These are phyloP conservation scores for Argyra leucocephala DNA, from an alignment of 2,888 invertebrate genomes.

Conservation along the genomic window DNA sequence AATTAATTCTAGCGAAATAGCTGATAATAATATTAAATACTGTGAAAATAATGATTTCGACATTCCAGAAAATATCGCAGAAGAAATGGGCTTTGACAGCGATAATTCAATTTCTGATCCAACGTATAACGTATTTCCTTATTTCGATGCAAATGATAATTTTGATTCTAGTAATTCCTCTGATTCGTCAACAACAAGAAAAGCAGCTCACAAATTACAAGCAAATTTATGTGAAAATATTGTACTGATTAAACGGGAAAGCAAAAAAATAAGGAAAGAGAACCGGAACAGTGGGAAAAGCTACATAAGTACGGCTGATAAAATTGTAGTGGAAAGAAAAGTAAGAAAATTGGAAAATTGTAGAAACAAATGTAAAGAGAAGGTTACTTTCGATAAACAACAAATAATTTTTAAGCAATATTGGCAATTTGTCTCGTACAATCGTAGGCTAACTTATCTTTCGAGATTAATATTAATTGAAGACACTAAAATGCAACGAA, in stretches of 20 bases:
- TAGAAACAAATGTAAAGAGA: slow-evolving; percentile 5
- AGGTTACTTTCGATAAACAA: neutral
- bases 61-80: neutral
- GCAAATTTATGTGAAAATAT: neutral
- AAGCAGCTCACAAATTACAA: neutral
- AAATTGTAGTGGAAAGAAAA: neutral
- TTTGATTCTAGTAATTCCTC: neutral
- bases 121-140: neutral
- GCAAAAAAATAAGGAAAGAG: neutral
- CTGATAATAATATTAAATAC: neutral
- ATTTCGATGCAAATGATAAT: neutral
- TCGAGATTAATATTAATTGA: neutral
- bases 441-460: neutral
- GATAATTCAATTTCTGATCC: slow-evolving; percentile 1
- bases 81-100: neutral
- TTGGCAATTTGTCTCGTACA: neutral
- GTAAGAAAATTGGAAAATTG: neutral
- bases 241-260: neutral
- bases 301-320: neutral
- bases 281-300: neutral
- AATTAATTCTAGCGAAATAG: too few species aligned
- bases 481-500: neutral
- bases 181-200: slow-evolving; percentile 2
- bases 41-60: neutral
- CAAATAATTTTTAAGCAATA: neutral